Evolutionary conservation across 35 echinoderm and acorn worm species (phyloP).

Genomic region (Acanthaster planci): DNA sequence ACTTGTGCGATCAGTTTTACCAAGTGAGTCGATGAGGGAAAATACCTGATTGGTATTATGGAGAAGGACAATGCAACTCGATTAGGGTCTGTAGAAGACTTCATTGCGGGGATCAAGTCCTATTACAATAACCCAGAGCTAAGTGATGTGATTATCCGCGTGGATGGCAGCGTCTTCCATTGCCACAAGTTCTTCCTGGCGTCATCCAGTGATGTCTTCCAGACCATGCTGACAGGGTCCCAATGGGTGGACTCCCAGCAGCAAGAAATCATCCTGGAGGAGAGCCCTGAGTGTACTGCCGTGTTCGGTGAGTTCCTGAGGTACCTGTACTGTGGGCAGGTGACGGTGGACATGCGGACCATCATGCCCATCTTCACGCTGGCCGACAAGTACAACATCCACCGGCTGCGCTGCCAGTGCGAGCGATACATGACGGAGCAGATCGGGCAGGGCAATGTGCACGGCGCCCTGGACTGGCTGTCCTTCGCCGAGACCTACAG

Average conservation of each 20-base stretch:
- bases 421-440: constrained; percentile 58
- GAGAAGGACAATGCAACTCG: neutral
- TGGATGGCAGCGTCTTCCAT: constrained; percentile 27
- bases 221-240: constrained; percentile 49
- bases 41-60: neutral
- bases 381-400: constrained; percentile 62
- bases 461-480: constrained; percentile 53
- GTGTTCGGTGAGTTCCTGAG: constrained; percentile 41
- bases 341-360: constrained; percentile 13
- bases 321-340: constrained; percentile 50
- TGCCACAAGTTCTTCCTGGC: constrained; percentile 65
- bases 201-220: constrained; percentile 54
- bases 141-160: constrained; percentile 50
- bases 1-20: too few relatives aligned
- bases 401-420: constrained; percentile 33
- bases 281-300: constrained; percentile 20
- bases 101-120: constrained; percentile 17
- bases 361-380: constrained; percentile 58
- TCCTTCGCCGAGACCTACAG: constrained; percentile 55
- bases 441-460: constrained; percentile 46
- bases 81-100: constrained; percentile 32
- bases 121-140: constrained; percentile 51
- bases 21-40: too few relatives aligned
- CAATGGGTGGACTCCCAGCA: constrained; percentile 51
- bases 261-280: constrained; percentile 42